Evolutionary conservation across 2,888 invertebrate genomes (phyloP), one percentile per base, ranked within the genome.

Genomic region (Flexamia atlantica): DNA sequence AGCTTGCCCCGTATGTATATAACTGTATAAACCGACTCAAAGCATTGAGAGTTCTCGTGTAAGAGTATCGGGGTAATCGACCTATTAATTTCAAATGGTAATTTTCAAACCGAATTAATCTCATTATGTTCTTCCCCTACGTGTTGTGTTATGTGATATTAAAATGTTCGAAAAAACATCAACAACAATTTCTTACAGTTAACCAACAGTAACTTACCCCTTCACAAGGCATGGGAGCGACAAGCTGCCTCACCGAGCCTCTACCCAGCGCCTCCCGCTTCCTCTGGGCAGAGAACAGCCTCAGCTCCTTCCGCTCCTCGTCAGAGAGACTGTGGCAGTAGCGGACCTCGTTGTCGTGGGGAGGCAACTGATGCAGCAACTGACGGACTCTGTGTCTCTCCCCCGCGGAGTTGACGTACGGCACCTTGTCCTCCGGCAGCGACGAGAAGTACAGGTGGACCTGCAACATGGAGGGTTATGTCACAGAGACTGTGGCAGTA

Each of bases 401-500:
- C 9, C 98, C 98, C 25, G 96, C 95, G 89, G 97, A 97, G 92
- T 98, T 98, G 89, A 98, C 97, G 91, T 98, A 98, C 86, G 99
- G 99, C 87, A 99, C 97, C 92, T 98, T 98, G 91, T 99, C 98
- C 91, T 99, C 98, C 30, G 99, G 97, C 86, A 99, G 93, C 87
- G 96, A 95, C 86, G 97, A 97, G 93, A 99, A 99, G 93, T 98
- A 99, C 89, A 98, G 94, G 91, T 99, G 98, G 86, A 99, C 98
- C 99, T 99, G 94, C 32, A 79, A 57, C 28, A 25, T 12, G 46
- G 12, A 57, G 3, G 20, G 5, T 57, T 10, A 20, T 57, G 2
- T 23, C 57, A 57, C 2, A 57, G 57, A 57, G 57, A 5, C 57
- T 57, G 57, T 23, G 23, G 20, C 5, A n/a, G n/a, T n/a, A n/a